These are phyloP conservation scores for Carassius gibelio DNA, from an alignment of 2,113 vertebrate species.

Conservation along the genomic window DNA sequence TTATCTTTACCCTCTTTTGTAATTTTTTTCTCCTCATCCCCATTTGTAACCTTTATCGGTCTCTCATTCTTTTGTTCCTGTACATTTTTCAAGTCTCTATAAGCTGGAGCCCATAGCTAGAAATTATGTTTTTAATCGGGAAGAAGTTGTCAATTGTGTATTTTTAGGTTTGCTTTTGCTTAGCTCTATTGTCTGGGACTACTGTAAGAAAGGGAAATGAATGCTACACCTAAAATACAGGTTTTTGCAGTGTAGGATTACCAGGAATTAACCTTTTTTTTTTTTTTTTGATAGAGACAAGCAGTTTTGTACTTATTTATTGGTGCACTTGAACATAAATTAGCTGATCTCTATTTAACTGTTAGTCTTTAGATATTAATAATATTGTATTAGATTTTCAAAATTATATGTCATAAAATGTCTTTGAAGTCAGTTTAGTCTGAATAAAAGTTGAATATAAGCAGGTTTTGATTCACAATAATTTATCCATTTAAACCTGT, in stretches of 20 bases:
- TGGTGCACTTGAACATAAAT: background rate
- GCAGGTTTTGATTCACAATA: background rate
- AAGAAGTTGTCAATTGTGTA: background rate
- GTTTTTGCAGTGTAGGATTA: background rate
- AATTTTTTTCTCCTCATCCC: background rate
- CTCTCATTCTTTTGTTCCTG: slow-evolving; percentile 4
- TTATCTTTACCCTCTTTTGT: slow-evolving; percentile 25
- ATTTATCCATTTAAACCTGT: too few species aligned
- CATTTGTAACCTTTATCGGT: slow-evolving; percentile 22
- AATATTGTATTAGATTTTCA: too few species aligned
- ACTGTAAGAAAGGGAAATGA: background rate
- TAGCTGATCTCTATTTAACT: background rate
- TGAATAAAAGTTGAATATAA: background rate
- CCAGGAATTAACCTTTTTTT: background rate
- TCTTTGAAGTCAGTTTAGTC: background rate
- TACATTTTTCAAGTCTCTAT: slow-evolving; percentile 2
- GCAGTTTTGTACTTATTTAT: too few species aligned
- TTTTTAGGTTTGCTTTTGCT: background rate
- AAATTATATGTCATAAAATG: too few species aligned
- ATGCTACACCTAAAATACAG: background rate
- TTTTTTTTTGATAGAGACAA: background rate
- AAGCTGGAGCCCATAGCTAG: slow-evolving; percentile 3
- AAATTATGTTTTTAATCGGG: slow-evolving; percentile 20
- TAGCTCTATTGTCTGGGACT: background rate
- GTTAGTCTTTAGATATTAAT: background rate